Base-by-base conservation (phyloP, 2,113 vertebrate genomes). In the Daboia siamensis region DNA sequence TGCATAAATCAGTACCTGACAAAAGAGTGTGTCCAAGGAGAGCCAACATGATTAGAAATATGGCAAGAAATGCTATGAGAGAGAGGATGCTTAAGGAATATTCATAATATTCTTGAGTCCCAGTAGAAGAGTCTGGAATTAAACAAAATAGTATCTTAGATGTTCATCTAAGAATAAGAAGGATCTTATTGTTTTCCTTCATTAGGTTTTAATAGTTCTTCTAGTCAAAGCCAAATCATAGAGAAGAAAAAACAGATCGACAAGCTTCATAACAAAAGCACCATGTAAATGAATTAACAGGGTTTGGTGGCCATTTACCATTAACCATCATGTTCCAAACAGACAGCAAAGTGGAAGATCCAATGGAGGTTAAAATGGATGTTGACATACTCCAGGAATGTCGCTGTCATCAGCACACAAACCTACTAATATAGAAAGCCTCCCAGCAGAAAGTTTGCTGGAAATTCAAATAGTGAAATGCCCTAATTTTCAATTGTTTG, bases 1-100 rank as follows among this genome's bases (percentile, higher is more conserved):
- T 87, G 61, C 1, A 0, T 51, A 39, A 15, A 74, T 90, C 21
- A 80, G 4, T 90, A 98, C 97, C 96, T 48, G 94, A 96, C 90
- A 97, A 44, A 10, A 95, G 52, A 23, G 95, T 61, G 5, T 93
- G 89, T 88, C 96, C 95, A 69, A 95, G 61, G 61, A 97, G 86
- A 90, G 90, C 88, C 52, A 93, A 26, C 11, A 94, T 15, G 29
- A 94, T 93, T 69, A 97, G 26, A 33, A 57, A 61, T 33, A 90
- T 89, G 23, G 97, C 92, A 92, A 94, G 94, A 91, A 94, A 52
- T 1, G 90, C 89, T 13, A 86, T 92, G 0, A 23, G 24, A 5
- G 96, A 93, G 39, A 97, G 1, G 1, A 94, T 51, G 85, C 93
- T 96, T 33, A 93, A 94, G 46, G 93, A 80, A 86, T 92, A 93